phyloP scores from a whole-genome alignment of 2,113 vertebrate species.

The Protobothrops mucrosquamatus region DNA sequence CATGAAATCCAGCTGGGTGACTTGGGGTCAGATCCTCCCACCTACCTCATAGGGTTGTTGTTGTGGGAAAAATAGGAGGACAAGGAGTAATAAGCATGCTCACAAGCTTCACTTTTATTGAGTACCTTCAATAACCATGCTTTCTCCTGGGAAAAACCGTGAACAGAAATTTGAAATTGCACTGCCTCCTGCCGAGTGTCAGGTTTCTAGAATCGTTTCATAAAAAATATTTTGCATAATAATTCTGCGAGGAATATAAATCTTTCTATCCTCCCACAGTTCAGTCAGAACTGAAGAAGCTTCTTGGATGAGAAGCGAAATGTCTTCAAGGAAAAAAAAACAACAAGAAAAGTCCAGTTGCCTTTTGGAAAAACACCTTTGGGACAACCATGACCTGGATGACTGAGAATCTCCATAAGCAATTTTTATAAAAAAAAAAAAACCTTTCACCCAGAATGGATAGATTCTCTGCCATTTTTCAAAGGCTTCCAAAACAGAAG shows the following conservation, averaged over 20 bases:
- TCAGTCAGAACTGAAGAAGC: too few species aligned
- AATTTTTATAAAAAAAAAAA: neutral
- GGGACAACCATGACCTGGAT: neutral
- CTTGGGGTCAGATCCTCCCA: neutral
- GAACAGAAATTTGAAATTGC: conserved; percentile 21
- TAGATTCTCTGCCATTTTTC: neutral
- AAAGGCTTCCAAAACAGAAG: neutral
- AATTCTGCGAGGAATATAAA: too few species aligned
- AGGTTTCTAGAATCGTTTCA: conserved; percentile 4
- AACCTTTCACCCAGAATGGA: conserved; percentile 27
- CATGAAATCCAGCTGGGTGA: neutral
- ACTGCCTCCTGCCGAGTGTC: conserved; percentile 19
- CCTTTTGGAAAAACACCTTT: too few species aligned
- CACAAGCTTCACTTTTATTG: conserved; percentile 11
- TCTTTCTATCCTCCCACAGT: too few species aligned
- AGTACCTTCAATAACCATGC: conserved; percentile 24
- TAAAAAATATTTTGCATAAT: neutral
- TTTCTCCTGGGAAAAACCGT: neutral
- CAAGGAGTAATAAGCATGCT: neutral
- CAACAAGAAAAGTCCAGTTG: too few species aligned
- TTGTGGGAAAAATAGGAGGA: neutral
- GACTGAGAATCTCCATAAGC: neutral
- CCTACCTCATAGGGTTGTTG: neutral
- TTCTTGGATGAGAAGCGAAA: too few species aligned
- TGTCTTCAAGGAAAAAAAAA: too few species aligned